Evolutionary conservation across 2,113 vertebrate genomes (phyloP).

Genomic region (Megaleporinus macrocephalus): DNA sequence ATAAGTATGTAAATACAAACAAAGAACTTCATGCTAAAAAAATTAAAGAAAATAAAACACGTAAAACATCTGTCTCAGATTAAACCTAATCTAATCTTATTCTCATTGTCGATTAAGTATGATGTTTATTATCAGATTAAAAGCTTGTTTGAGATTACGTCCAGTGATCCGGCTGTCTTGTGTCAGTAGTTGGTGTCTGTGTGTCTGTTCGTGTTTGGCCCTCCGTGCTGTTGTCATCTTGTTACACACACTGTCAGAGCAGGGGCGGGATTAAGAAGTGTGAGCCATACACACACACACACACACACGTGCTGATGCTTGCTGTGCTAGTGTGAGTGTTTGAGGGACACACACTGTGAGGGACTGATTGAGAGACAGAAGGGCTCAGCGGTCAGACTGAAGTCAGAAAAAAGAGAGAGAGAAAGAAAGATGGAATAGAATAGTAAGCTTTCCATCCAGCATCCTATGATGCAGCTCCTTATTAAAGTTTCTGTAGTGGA

Average conservation of each 20-base stretch:
- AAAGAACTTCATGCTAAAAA: no score
- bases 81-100: no score
- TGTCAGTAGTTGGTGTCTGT: neutral
- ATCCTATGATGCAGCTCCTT: no score
- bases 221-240: neutral
- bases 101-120: no score
- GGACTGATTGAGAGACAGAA: conserved; percentile 48
- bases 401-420: neutral
- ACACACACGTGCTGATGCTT: conserved; percentile 17
- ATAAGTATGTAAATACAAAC: no score
- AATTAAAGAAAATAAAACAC: no score
- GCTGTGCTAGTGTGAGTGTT: conserved; percentile 49
- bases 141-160: no score
- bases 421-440: no score
- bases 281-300: conserved; percentile 44
- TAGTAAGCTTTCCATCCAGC: no score
- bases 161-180: neutral
- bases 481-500: no score
- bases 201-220: conserved; percentile 15
- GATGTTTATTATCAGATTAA: no score
- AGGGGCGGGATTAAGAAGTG: conserved; percentile 37
- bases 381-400: conserved; percentile 28
- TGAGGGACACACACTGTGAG: conserved; percentile 43
- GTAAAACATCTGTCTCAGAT: no score
- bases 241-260: conserved; percentile 15